These are phyloP conservation scores for Pseudotriccus pelzelni DNA, from an alignment of 2,797 vertebrate genomes.

Conservation along the genomic window DNA sequence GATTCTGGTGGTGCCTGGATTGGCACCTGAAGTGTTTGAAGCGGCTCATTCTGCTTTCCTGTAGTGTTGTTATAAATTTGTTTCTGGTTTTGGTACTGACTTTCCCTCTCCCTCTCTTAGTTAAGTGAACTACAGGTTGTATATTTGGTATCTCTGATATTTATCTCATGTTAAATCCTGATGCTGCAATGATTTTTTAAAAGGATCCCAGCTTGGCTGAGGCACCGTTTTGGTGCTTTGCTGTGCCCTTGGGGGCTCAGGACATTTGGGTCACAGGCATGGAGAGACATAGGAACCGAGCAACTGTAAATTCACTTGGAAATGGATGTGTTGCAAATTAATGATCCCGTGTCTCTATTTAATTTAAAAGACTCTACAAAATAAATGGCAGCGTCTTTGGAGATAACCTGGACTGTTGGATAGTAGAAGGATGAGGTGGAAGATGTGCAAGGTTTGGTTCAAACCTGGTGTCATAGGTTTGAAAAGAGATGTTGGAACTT, in stretches of 20 bases:
- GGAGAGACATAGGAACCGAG: not conserved
- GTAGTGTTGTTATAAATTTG: not conserved
- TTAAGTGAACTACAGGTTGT: not conserved
- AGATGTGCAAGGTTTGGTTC: not conserved
- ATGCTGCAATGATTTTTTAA: not conserved
- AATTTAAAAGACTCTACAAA: not conserved
- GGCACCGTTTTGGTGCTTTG: not conserved
- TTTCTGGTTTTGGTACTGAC: not conserved
- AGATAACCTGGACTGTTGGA: not conserved
- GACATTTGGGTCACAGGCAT: not conserved
- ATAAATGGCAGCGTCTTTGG: accelerated
- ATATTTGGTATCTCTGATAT: not conserved
- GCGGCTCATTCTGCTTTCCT: not conserved
- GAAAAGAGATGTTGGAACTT: no score
- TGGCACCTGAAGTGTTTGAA: not conserved
- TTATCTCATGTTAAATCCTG: not conserved
- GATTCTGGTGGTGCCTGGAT: not conserved
- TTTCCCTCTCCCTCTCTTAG: not conserved
- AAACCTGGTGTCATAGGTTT: no score
- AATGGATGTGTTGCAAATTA: not conserved
- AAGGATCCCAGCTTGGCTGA: not conserved
- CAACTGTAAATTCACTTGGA: not conserved
- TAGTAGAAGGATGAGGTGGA: not conserved
- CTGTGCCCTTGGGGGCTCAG: not conserved
- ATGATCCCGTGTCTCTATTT: not conserved